A percentile compares a stretch with the other conserved stretches of the same genome.
Conservation (phyloP, 1,140 invertebrate genomes). For the Latrodectus geometricus region DNA sequence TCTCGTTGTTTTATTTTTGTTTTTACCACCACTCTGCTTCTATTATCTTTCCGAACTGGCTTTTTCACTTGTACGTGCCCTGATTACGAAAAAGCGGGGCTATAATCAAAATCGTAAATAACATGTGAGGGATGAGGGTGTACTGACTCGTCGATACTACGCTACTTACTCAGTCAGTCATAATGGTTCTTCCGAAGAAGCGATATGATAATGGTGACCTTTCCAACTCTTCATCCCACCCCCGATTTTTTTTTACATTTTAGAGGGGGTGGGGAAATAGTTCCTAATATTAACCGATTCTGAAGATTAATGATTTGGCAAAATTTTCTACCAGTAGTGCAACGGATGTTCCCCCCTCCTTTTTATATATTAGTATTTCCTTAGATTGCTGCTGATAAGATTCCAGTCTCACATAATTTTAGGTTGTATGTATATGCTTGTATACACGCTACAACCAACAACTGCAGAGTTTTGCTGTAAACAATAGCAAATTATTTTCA, state of each 20-base stretch:
- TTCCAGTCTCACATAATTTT: constrained; percentile 32
- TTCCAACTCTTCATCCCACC: constrained; percentile 22
- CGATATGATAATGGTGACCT: constrained; percentile 53
- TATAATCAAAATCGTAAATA: constrained; percentile 48
- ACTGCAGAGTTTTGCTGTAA: constrained; percentile 24
- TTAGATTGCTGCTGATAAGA: constrained; percentile 39
- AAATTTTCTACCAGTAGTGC: constrained; percentile 38
- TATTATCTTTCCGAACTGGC: neutral
- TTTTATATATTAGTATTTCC: neutral
- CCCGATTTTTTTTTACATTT: neutral
- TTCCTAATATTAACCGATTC: constrained; percentile 44
- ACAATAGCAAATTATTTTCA: constrained; percentile 55
- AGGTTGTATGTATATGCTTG: neutral
- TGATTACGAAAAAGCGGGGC: constrained; percentile 6
- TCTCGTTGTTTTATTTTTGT: constrained; percentile 3
- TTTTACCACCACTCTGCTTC: neutral
- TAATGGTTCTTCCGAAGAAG: constrained; percentile 55
- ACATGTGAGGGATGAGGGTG: constrained; percentile 14
- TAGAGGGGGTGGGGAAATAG: neutral
- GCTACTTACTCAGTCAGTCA: constrained; percentile 51
- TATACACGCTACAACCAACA: neutral
- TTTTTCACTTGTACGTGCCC: constrained; percentile 21
- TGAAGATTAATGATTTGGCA: constrained; percentile 38
- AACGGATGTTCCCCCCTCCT: neutral
- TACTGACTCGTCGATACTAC: constrained; percentile 28